Evolutionary conservation across 2,113 vertebrate genomes (phyloP), one percentile per base, ranked within the genome.

Genomic region (Platysternon megacephalum): DNA sequence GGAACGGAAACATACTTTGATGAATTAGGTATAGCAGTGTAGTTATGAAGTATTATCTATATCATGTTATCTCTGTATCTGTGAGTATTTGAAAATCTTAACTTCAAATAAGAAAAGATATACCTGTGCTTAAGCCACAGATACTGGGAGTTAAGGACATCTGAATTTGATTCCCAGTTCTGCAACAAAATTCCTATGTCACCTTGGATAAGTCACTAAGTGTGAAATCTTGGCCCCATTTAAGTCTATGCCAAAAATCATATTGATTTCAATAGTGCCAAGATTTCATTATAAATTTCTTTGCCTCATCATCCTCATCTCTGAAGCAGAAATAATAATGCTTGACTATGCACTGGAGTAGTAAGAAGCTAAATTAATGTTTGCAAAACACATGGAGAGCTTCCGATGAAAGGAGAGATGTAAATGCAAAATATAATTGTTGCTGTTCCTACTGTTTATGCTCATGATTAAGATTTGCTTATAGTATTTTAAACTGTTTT

Each of bases 1-100:
- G 99, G 99, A 86, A 99, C 99, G 0, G 99, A 99, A 96, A 99
- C 99, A 0, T 98, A 99, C 91, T 99, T 99, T 92, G 99, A 99
- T 94, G 99, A 99, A 97, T 98, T 99, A 89, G 99, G 99, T 99
- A 97, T 92, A 39, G 42, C 42, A 80, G n/a, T 28, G 48, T 84
- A 42, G 13, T 78, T 79, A 84, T 42, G 49, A 83, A 87, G 7
- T 49, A 88, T 79, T 46, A 82, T 85, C 17, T 53, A 79, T 91
- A 74, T 82, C 21, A 65, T 82, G 3, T 68, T n/a, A n/a, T 12
- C 48, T 79, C 11, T 3, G 61, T 11, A 17, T 9, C 39, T 56
- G 5, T 88, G 17, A 29, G 29, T 91, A 79, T 95, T 91, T 84
- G 72, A 55, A 84, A 55, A 84, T 32, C 19, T 72, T 72, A 72